These are phyloP conservation scores for Panulirus ornatus DNA, from an alignment of 1,140 invertebrate genomes.

Conservation along the genomic window DNA sequence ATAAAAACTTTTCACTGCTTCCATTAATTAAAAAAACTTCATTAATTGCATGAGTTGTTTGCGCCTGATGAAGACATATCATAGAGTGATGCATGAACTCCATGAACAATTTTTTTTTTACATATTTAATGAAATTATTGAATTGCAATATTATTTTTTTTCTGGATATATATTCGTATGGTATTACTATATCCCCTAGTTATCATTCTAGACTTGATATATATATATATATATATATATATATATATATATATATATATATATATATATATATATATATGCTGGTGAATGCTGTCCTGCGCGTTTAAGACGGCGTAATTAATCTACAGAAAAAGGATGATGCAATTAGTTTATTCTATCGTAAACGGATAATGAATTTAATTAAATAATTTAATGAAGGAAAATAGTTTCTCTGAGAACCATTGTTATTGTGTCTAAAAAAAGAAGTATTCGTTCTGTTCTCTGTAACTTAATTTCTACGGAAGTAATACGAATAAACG, in stretches of 20 bases:
- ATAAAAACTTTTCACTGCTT: no score
- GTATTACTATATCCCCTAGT: no score
- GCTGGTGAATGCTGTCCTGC: background rate
- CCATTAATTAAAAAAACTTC: no score
- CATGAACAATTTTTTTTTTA: background rate
- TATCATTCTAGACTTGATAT: no score
- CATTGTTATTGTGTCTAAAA: background rate
- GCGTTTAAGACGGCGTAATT: background rate
- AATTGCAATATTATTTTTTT: background rate
- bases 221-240: constrained; percentile 27
- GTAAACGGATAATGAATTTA: background rate
- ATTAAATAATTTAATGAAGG: background rate
- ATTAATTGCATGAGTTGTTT: background rate
- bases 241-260: constrained; percentile 45
- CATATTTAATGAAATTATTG: background rate
- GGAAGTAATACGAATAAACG: no score
- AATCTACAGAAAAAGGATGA: background rate
- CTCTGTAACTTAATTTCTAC: no score
- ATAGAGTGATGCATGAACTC: background rate
- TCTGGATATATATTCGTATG: background rate
- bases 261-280: constrained; percentile 41
- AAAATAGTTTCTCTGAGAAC: background rate
- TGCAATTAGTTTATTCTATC: background rate
- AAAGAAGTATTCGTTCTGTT: no score
- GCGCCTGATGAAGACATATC: background rate